phyloP scores from a whole-genome alignment of 35 echinoderm and acorn worm species.

The Amphiura filiformis region DNA sequence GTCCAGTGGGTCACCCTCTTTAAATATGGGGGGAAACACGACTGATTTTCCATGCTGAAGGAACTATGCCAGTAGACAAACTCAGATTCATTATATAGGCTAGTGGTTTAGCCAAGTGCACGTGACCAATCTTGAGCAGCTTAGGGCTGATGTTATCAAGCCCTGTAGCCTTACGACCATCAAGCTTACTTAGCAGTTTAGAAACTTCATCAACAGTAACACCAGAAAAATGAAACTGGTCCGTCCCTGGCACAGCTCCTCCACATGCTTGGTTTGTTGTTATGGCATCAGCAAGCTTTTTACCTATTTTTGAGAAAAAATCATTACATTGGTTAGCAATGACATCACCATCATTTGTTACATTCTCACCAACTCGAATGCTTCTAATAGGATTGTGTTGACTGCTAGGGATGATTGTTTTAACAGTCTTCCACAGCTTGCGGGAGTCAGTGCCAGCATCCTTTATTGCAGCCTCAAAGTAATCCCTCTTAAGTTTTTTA shows the following conservation, averaged over 20 bases:
- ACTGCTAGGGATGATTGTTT: too few relatives aligned
- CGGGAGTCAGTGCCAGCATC: too few relatives aligned
- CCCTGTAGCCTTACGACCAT: constrained; percentile 17
- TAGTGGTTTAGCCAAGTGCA: background rate
- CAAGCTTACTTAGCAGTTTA: constrained; percentile 1
- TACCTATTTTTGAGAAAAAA: background rate
- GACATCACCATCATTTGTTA: background rate
- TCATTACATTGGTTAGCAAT: background rate
- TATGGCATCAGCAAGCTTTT: background rate
- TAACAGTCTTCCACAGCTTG: too few relatives aligned
- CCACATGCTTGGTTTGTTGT: background rate
- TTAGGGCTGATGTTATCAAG: constrained; percentile 16
- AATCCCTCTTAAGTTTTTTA: too few relatives aligned
- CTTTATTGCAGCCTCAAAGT: too few relatives aligned
- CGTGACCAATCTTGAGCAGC: background rate
- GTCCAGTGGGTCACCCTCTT: background rate
- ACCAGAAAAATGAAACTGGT: constrained; percentile 6
- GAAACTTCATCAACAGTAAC: background rate
- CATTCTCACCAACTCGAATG: background rate
- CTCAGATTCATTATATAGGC: constrained; percentile 28
- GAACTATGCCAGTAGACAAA: background rate
- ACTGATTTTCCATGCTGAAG: constrained; percentile 6
- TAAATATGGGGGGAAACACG: constrained; percentile 20
- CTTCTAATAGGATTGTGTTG: background rate
- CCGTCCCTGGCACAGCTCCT: background rate